Evolutionary conservation across 2,797 vertebrate genomes (phyloP).

Genomic region (Microchirus variegatus): DNA sequence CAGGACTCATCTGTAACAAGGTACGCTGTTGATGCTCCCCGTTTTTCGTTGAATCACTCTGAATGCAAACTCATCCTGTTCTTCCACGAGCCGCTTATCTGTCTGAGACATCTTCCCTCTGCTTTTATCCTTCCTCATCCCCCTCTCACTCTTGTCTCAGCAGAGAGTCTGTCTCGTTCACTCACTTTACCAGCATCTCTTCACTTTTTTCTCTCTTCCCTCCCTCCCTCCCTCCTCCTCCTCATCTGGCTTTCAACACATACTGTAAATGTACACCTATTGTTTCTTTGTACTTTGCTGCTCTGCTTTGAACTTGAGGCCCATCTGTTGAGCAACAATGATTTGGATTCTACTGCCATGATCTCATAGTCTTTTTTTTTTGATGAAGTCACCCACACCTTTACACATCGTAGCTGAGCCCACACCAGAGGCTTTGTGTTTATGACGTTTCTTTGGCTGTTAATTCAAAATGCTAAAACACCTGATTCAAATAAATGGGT

Average conservation of each 20-base stretch:
- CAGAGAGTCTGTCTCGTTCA: conserved; percentile 59
- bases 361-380: conserved; percentile 7
- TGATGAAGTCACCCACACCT: neutral
- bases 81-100: conserved; percentile 39
- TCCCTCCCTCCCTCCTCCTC: conserved; percentile 7
- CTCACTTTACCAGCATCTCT: conserved; percentile 46
- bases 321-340: conserved; percentile 60
- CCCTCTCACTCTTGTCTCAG: conserved; percentile 12
- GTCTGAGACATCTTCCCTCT: conserved; percentile 38
- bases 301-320: conserved; percentile 33
- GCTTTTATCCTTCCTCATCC: conserved; percentile 11
- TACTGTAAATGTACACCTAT: conserved; percentile 18
- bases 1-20: conserved; percentile 83
- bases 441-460: too few species aligned
- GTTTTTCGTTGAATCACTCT: conserved; percentile 47
- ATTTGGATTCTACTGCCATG: conserved; percentile 1
- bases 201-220: conserved; percentile 16
- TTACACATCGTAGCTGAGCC: neutral
- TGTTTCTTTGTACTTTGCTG: conserved; percentile 23
- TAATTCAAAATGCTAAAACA: too few species aligned
- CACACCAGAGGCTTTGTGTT: too few species aligned
- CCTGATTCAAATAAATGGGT: too few species aligned
- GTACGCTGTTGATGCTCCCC: conserved; percentile 64
- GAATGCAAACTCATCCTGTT: conserved; percentile 55
- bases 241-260: conserved; percentile 27